Evolutionary conservation across 2,797 vertebrate species (phyloP).

Genomic region (Cuculus canorus): DNA sequence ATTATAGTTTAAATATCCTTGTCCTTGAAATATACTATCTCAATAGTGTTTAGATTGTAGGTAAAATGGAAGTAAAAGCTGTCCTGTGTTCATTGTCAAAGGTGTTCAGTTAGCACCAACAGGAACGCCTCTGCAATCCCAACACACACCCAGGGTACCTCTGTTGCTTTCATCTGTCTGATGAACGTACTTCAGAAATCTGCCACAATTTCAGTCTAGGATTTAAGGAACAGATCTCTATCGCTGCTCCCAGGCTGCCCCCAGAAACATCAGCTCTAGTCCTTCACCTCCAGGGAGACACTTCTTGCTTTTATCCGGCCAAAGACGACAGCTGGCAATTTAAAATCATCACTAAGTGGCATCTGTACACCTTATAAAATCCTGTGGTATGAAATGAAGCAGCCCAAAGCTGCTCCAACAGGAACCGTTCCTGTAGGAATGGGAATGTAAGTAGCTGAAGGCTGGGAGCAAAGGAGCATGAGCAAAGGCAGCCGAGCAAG

Average conservation of each 20-base stretch:
- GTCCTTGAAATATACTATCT: background rate
- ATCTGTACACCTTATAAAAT: background rate
- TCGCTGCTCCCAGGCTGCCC: background rate
- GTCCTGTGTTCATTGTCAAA: background rate
- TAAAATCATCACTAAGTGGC: background rate
- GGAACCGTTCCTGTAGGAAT: rapidly evolving
- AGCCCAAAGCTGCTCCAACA: background rate
- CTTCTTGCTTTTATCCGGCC: background rate
- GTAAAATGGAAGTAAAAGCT: background rate
- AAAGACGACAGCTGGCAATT: background rate
- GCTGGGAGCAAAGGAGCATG: no score
- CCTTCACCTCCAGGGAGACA: background rate
- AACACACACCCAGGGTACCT: background rate
- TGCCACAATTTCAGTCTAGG: background rate
- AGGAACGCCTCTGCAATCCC: background rate
- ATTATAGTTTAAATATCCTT: background rate
- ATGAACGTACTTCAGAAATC: background rate
- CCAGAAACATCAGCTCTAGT: background rate
- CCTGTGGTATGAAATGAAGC: background rate
- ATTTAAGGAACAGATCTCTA: background rate
- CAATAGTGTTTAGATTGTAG: background rate
- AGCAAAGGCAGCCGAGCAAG: background rate
- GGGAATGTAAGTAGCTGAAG: background rate
- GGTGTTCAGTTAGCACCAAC: rapidly evolving
- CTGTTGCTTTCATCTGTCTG: background rate